Conservation (phyloP, 2,888 invertebrate genomes). For the Pachycephus smyrnensis region DNA sequence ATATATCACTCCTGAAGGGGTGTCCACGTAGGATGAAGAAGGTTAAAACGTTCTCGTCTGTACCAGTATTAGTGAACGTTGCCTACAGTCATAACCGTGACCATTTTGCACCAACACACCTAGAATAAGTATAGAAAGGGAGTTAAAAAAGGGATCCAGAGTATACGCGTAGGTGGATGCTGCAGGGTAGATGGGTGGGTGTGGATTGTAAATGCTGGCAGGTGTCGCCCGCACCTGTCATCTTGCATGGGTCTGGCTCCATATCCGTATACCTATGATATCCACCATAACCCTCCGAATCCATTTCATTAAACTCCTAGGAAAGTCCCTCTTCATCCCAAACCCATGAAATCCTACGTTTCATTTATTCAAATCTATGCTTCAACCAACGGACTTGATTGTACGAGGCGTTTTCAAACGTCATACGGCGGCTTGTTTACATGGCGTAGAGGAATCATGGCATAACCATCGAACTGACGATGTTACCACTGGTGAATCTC, state of each 20-base stretch:
- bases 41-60: constrained; percentile 28
- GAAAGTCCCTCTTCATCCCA: background rate
- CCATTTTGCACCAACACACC: background rate
- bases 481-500: background rate
- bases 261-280: constrained; percentile 22
- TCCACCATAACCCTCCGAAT: constrained; percentile 29
- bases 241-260: constrained; percentile 12
- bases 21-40: constrained; percentile 34
- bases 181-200: constrained; percentile 22
- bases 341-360: background rate
- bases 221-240: constrained; percentile 56
- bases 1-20: constrained; percentile 59
- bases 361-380: background rate
- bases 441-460: background rate
- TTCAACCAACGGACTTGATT: background rate
- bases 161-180: background rate
- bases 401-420: background rate
- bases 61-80: background rate
- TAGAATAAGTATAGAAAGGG: background rate
- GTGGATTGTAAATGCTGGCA: constrained; percentile 49
- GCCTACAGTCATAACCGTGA: background rate
- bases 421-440: background rate
- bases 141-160: background rate
- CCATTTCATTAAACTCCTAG: background rate
- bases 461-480: background rate